These are phyloP conservation scores for Apostichopus parvimensis DNA, from an alignment of 35 echinoderm and acorn worm genomes.

Conservation along the genomic window DNA sequence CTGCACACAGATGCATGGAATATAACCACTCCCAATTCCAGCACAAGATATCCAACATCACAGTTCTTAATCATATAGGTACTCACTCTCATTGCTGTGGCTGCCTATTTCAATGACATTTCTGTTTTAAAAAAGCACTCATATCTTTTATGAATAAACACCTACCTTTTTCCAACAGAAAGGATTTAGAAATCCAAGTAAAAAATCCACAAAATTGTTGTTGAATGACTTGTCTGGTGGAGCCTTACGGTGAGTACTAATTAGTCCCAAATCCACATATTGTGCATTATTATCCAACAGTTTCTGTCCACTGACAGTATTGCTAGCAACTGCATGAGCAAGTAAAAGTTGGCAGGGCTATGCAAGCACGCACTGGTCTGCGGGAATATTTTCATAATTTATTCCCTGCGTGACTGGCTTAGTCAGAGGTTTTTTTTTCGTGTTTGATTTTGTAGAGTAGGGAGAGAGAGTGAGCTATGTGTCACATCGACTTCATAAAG, in stretches of 20 bases:
- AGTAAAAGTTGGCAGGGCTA: background rate
- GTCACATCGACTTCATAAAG: constrained; percentile 30
- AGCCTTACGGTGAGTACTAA: constrained; percentile 2
- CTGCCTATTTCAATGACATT: background rate
- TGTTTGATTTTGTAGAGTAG: background rate
- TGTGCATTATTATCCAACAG: constrained; percentile 17
- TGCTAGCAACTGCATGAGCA: background rate
- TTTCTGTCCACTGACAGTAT: background rate
- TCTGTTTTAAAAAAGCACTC: background rate
- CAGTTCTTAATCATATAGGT: background rate
- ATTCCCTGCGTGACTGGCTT: constrained; percentile 20
- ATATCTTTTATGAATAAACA: background rate
- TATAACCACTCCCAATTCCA: background rate
- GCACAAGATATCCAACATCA: background rate
- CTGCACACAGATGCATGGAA: background rate
- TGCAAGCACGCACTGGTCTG: too few species aligned
- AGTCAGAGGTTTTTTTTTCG: background rate
- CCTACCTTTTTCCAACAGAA: constrained; percentile 6
- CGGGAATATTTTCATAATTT: constrained; percentile 27
- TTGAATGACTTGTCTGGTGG: background rate
- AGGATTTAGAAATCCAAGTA: constrained; percentile 5
- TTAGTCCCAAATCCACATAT: constrained; percentile 34
- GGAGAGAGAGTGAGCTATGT: background rate
- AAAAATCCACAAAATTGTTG: constrained; percentile 9
- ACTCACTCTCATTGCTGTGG: background rate